A percentile compares a stretch with the other conserved stretches of the same genome.
These are phyloP conservation scores for Lydus trimaculatus DNA, from an alignment of 2,888 invertebrate genomes.

Conservation along the genomic window DNA sequence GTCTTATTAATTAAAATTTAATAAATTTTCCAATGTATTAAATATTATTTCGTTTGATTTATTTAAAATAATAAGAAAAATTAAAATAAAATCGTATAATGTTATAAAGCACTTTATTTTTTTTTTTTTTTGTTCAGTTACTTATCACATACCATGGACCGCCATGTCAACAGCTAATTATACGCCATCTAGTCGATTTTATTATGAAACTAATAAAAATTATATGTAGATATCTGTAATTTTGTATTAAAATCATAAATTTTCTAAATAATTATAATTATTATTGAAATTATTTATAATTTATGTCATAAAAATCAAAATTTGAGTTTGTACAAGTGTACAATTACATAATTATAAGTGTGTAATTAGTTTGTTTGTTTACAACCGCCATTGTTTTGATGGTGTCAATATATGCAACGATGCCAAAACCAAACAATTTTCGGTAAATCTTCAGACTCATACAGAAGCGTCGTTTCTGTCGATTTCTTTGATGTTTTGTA, in stretches of 20 bases:
- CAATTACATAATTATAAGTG: background rate
- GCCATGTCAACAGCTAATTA: constrained; percentile 10
- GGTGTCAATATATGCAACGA: background rate
- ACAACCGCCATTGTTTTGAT: background rate
- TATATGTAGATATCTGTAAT: background rate
- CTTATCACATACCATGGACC: constrained; percentile 11
- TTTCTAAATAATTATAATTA: background rate
- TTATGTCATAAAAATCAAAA: background rate
- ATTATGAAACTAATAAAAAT: background rate
- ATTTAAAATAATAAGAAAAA: background rate
- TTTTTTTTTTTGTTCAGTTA: constrained; percentile 9
- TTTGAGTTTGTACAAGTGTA: background rate
- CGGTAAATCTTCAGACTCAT: too few species aligned
- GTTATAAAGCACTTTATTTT: background rate
- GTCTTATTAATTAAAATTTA: background rate
- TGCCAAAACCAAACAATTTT: background rate
- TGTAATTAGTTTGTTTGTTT: background rate
- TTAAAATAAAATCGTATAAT: background rate
- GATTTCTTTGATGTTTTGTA: too few species aligned
- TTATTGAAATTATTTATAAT: background rate
- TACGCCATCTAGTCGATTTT: background rate
- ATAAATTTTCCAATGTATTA: too few species aligned
- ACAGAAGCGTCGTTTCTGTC: too few species aligned
- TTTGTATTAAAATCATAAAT: background rate
- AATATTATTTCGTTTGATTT: background rate